Percentiles rank a stretch among this genome's conserved stretches.
Evolutionary conservation across 2,888 invertebrate species (phyloP).

Genomic region (Volucella bombylans): DNA sequence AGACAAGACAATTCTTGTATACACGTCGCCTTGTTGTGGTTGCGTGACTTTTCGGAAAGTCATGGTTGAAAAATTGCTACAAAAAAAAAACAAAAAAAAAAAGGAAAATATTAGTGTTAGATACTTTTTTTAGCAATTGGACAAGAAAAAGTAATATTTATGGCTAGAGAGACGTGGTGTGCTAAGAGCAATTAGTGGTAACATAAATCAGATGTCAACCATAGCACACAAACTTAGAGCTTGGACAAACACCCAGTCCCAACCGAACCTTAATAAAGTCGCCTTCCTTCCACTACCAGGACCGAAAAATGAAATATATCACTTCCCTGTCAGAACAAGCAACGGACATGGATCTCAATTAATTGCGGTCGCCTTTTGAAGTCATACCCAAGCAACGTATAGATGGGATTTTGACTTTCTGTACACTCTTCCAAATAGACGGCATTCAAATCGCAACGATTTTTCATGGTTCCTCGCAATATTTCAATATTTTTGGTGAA

Average conservation of each 20-base stretch:
- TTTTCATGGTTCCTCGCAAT: too few species aligned
- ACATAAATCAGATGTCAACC: conserved; percentile 48
- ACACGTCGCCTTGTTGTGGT: conserved; percentile 81
- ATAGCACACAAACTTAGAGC: not conserved
- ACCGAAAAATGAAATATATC: conserved; percentile 10
- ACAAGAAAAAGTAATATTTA: not conserved
- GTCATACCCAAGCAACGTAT: not conserved
- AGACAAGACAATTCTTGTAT: conserved; percentile 83
- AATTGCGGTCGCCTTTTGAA: conserved; percentile 26
- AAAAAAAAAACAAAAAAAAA: conserved; percentile 45
- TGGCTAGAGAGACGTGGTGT: not conserved
- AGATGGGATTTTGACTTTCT: too few species aligned
- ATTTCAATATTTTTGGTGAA: not conserved
- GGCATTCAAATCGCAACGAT: too few species aligned
- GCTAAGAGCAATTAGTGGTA: conserved; percentile 25
- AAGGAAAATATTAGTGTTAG: not conserved
- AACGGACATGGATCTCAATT: conserved; percentile 35
- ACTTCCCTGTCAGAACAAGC: conserved; percentile 1
- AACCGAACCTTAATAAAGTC: conserved; percentile 30
- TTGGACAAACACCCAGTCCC: not conserved
- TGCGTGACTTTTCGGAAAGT: conserved; percentile 82
- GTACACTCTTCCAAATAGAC: too few species aligned
- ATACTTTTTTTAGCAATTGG: not conserved
- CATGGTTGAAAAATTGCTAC: conserved; percentile 83
- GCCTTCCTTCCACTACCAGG: not conserved